Evolutionary conservation across 2,113 vertebrate genomes (phyloP).

Genomic region (Oncorhynchus tshawytscha): DNA sequence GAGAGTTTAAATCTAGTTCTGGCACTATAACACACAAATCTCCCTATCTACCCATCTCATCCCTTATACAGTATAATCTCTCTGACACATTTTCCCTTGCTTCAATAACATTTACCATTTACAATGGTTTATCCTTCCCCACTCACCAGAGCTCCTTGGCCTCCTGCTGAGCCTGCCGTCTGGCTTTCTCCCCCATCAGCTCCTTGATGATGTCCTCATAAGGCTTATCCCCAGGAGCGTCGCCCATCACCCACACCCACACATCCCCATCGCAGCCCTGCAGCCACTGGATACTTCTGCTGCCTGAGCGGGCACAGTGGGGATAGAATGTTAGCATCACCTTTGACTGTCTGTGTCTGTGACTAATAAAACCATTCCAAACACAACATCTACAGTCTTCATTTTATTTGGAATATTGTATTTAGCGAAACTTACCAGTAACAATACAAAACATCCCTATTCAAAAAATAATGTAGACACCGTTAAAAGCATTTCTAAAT

Average conservation of each 20-base stretch:
- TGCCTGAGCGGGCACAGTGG: background rate
- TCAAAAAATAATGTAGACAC: no score
- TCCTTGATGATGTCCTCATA: conserved; percentile 80
- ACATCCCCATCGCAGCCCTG: conserved; percentile 78
- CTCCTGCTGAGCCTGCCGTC: conserved; percentile 80
- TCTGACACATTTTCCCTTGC: no score
- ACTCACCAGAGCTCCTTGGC: conserved; percentile 81
- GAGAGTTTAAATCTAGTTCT: background rate
- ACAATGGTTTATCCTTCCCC: background rate
- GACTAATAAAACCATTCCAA: no score
- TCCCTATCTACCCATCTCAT: background rate
- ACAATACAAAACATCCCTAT: no score
- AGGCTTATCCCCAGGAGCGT: conserved; percentile 75
- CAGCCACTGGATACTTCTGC: conserved; percentile 71
- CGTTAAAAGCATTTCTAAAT: no score
- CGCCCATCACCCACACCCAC: conserved; percentile 88
- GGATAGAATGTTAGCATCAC: background rate
- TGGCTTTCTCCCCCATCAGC: conserved; percentile 76
- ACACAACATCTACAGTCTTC: no score
- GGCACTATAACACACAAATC: no score
- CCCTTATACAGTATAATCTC: no score
- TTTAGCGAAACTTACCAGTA: no score
- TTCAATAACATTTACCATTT: background rate
- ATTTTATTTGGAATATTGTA: no score
- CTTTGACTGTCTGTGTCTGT: no score